Evolutionary conservation across 35 echinoderm and acorn worm genomes (phyloP).

Genomic region (Anneissia japonica): DNA sequence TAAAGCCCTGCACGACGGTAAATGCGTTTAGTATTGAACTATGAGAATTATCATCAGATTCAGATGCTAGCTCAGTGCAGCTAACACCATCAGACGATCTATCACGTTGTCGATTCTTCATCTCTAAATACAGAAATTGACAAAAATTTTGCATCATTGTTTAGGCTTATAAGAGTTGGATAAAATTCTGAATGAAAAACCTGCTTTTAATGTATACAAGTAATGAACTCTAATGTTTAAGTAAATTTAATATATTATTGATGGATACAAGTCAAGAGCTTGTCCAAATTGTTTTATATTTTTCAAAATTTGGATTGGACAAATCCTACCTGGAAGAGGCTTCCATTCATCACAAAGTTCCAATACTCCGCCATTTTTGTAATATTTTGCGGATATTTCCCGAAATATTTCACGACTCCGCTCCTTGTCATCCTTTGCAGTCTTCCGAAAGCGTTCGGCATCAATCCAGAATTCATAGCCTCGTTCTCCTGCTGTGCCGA

Average conservation of each 20-base stretch:
- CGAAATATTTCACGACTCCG: conserved; percentile 36
- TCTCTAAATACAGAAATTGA: too few relatives aligned
- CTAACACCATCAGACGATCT: conserved; percentile 7
- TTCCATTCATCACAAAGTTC: conserved; percentile 34
- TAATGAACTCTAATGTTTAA: too few relatives aligned
- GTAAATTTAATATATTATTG: too few relatives aligned
- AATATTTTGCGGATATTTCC: conserved; percentile 73
- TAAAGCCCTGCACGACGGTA: conserved; percentile 36
- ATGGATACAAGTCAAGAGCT: too few relatives aligned
- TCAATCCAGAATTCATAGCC: conserved; percentile 82
- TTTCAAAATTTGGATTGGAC: too few relatives aligned
- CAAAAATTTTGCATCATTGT: too few relatives aligned
- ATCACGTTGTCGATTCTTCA: background rate
- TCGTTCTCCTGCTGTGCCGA: conserved; percentile 50
- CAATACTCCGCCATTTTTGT: conserved; percentile 38
- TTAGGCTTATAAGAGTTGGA: too few relatives aligned
- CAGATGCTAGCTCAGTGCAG: background rate
- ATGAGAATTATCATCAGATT: too few relatives aligned
- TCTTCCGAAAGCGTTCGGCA: conserved; percentile 61
- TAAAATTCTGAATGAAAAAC: too few relatives aligned
- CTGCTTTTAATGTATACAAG: too few relatives aligned
- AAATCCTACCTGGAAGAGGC: background rate
- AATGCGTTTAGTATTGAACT: background rate
- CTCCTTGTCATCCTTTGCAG: conserved; percentile 19
- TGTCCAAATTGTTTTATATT: too few relatives aligned